Base-by-base conservation (phyloP, 2,797 vertebrate species). In the Clamator glandarius region DNA sequence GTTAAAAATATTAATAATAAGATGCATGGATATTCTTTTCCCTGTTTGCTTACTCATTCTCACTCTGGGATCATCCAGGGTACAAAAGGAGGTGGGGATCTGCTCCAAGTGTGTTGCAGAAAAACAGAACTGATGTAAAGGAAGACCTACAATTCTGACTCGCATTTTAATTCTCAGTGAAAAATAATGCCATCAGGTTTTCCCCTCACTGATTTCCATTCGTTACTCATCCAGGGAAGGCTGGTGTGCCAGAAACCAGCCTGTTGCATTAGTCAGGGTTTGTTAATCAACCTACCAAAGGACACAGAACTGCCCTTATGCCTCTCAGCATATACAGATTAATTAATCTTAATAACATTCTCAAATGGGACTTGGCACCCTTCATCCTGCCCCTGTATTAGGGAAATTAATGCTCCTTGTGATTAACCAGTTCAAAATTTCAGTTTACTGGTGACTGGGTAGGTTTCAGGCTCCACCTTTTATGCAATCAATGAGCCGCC, bases 141-240 rank as follows among this genome's bases (percentile, higher is more conserved):
- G 25, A 31, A 72, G 52, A 36, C 46, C 61, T 48, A 29, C 52
- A 64, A n/a, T 80, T 87, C 75, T 12, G 29, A 55, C 46, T 36
- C 7, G 9, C 52, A 11, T 80, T 62, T 48, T 77, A 90, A 81
- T 81, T 87, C 75, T 54, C 36, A 12, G 75, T 59, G 66, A 91
- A 84, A 94, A 94, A 89, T 51, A 72, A 50, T 23, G 59, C 68
- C 9, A 11, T 59, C 46, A 58, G 78, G 62, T 51, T 94, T 89
- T 75, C 33, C 66, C 41, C 68, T 92, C 76, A 11, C 88, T 48
- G 84, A 82, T 87, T 79, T 73, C 74, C 77, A 70, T 90, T 91
- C 84, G 70, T 87, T 87, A 62, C 74, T 76, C 66, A 5, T 79
- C 83, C 85, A 57, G 83, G 57, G 80, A 66, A 84, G 85, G 29